These are phyloP conservation scores for Chelon auratus DNA, from an alignment of 2,797 vertebrate species.

Conservation along the genomic window DNA sequence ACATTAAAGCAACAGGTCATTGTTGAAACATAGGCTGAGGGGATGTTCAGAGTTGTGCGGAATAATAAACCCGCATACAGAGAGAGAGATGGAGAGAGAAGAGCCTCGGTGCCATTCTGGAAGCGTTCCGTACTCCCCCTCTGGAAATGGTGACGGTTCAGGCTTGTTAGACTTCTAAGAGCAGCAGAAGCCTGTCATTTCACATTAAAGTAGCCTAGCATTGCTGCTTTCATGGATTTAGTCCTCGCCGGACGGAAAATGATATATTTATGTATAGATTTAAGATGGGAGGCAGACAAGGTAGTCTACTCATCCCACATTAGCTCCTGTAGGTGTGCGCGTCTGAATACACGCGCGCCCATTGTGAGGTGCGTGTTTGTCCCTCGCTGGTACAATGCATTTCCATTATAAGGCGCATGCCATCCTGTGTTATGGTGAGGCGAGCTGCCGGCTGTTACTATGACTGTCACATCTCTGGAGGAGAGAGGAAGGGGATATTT, in stretches of 20 bases:
- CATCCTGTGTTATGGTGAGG: slow-evolving; percentile 66
- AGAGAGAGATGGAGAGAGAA: not conserved
- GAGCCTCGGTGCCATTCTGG: slow-evolving; percentile 38
- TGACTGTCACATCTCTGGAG: slow-evolving; percentile 74
- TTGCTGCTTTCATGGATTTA: slow-evolving; percentile 67
- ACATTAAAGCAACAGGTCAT: slow-evolving; percentile 27
- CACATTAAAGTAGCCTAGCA: slow-evolving; percentile 69
- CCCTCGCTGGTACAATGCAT: slow-evolving; percentile 67
- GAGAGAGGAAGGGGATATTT: slow-evolving; percentile 70
- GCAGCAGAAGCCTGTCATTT: slow-evolving; percentile 76
- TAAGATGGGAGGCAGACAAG: slow-evolving; percentile 63
- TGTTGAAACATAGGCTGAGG: slow-evolving; percentile 28
- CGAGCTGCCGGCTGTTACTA: slow-evolving; percentile 60
- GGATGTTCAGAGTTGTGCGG: slow-evolving; percentile 38
- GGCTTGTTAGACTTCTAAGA: slow-evolving; percentile 61
- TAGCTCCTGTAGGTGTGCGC: slow-evolving; percentile 35
- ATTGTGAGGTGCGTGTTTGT: slow-evolving; percentile 39
- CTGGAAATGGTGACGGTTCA: slow-evolving; percentile 58
- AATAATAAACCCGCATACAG: slow-evolving; percentile 45
- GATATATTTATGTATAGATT: slow-evolving; percentile 76
- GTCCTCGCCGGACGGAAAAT: slow-evolving; percentile 64
- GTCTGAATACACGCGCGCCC: slow-evolving; percentile 23
- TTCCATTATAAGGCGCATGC: slow-evolving; percentile 76
- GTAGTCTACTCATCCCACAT: slow-evolving; percentile 59
- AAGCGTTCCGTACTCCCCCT: slow-evolving; percentile 23